Base-by-base conservation (phyloP, 2,888 invertebrate genomes). In the Lucinisca nassula region DNA sequence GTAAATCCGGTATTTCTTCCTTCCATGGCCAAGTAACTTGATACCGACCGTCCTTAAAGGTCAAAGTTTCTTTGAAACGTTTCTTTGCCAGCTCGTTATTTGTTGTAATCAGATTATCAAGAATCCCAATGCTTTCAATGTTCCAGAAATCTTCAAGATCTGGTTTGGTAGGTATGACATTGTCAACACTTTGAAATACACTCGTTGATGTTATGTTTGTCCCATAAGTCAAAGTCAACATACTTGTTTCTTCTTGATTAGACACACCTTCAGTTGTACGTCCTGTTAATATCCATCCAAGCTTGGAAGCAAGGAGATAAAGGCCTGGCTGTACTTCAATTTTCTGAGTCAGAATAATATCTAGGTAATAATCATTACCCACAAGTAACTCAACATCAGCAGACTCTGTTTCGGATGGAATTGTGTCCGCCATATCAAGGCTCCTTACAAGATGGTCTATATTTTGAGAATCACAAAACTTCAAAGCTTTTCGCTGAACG, bases 11-110 rank as follows among this genome's bases (percentile, higher is more conserved):
- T n/a, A 6, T 67, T 40, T 75, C 75, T 14, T 49, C 32, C 27
- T 58, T 81, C 80, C 85, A 85, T n/a, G 75, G 85, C 49, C 75
- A 80, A 6, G 70, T 75, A 3, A 73, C 85, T 40, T 80, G 58
- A 30, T 80, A 80, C n/a, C 45, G 2, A 3, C 61, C 70, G 4
- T 82, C 38, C 35, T 76, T 51, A 40, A 75, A 80, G 2, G 2
- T 82, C 38, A 78, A 6, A 17, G 73, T 51, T 17, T 79, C 67
- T 27, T 40, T 84, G 61, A 79, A 84, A 12, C 55, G 78, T n/a
- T 32, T 75, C 75, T 61, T 75, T 61, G 61, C 75, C 12, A 81
- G 24, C 67, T 81, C 74, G 37, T 81, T 75, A 40, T n/a, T 40
- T 40, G 61, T 21, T 17, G 38, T 74, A 14, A 38, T 45, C 37